Base-by-base conservation (phyloP, 1,140 invertebrate genomes). In the Leptestheria dahalacensis region DNA sequence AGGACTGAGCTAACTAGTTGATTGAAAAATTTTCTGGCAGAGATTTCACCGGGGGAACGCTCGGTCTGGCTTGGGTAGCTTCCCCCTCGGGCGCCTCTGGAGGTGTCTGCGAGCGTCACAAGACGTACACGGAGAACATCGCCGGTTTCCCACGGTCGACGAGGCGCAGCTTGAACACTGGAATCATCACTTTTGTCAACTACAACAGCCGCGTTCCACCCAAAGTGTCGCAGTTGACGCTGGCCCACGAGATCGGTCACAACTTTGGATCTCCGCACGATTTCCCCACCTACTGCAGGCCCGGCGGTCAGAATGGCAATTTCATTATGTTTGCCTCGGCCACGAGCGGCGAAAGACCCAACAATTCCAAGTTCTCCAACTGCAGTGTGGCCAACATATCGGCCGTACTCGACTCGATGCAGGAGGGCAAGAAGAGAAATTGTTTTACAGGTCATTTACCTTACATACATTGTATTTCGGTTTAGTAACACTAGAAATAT, bases 241-340 rank as follows among this genome's bases (percentile, higher is more conserved):
- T 99, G 59, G 97, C 96, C 9, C 96, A 99, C 72, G 96, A 99
- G 75, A 97, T 99, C 68, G 96, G 96, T 2, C 96, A 99, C 69
- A 99, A 98, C 74, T 99, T 99, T 76, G 96, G 96, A 55, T 97
- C 94, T 63, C 91, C 91, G 88, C 95, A 98, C 74, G 95, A 99
- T 73, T 95, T 88, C 73, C 93, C 94, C 1, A 79, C 81, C 26
- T 84, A 91, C 70, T 95, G 94, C 72, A 80, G 88, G 64, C 88
- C 91, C 0, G 91, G 92, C 62, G 89, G 91, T 33, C 73, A 84
- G 12, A 78, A 79, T 64, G 86, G 54, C 50, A 98, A 99, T 76
- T 98, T 81, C 68, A 97, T 98, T 62, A 97, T 97, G 93, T 97
- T 95, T 72, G 89, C 92, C 20, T 92, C 88, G 24, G 93, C 93